Conservation (phyloP, 2,888 invertebrate species). For the Nomada fabriciana region DNA sequence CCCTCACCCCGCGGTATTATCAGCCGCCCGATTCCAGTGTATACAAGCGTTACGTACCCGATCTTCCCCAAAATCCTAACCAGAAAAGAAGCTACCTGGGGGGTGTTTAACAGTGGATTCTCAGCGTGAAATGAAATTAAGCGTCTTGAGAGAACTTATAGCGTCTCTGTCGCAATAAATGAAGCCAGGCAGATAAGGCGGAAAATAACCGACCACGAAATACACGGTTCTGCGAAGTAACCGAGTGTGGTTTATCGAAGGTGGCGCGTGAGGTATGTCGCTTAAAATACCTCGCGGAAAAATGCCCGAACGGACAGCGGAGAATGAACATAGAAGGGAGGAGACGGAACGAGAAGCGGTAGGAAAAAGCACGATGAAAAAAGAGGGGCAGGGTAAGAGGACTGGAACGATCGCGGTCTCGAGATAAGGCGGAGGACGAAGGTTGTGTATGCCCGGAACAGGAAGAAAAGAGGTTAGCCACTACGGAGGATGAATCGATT, state of each 20-base stretch:
- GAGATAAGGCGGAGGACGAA: constrained; percentile 53
- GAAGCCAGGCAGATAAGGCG: constrained; percentile 61
- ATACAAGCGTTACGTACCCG: not conserved
- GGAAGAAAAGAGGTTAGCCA: constrained; percentile 53
- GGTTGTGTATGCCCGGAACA: constrained; percentile 21
- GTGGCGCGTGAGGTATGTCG: constrained; percentile 43
- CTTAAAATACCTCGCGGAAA: constrained; percentile 5
- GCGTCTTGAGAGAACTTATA: constrained; percentile 36
- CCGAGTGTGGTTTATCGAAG: constrained; percentile 43
- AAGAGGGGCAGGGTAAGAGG: constrained; percentile 37
- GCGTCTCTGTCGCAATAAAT: constrained; percentile 64
- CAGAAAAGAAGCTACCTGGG: constrained; percentile 7
- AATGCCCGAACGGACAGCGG: not conserved
- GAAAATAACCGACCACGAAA: constrained; percentile 54
- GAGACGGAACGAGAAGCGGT: constrained; percentile 15
- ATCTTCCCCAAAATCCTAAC: not conserved
- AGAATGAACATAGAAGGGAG: constrained; percentile 1
- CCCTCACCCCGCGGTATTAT: not conserved
- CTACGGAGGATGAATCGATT: constrained; percentile 59
- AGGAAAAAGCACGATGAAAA: constrained; percentile 4
- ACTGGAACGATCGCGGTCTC: constrained; percentile 51
- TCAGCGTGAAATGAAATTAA: constrained; percentile 60
- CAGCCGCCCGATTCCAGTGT: not conserved
- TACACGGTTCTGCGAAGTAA: constrained; percentile 33
- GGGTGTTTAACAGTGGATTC: constrained; percentile 14